These are phyloP conservation scores for Nycticryphes semicollaris DNA, from an alignment of 2,113 vertebrate genomes.

Conservation along the genomic window DNA sequence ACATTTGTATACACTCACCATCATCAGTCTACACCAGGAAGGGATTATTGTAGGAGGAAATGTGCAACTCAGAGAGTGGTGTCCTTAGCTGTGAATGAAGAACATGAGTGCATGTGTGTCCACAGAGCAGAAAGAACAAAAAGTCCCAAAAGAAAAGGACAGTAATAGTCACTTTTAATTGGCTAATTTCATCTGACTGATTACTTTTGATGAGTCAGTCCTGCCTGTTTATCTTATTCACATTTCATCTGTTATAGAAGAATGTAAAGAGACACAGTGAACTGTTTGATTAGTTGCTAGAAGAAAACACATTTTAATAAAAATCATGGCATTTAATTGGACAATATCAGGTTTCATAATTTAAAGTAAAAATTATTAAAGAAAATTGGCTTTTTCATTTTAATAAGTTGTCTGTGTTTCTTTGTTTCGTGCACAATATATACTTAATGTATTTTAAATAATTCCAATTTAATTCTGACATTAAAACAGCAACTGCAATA, in stretches of 20 bases:
- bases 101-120: not conserved
- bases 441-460: not conserved
- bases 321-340: not conserved
- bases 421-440: not conserved
- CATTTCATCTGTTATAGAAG: not conserved
- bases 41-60: not conserved
- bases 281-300: not conserved
- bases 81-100: not conserved
- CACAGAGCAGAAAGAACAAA: not conserved
- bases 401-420: not conserved
- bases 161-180: not conserved
- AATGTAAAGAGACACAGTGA: not conserved
- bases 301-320: not conserved
- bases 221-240: not conserved
- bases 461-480: not conserved
- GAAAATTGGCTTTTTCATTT: not conserved
- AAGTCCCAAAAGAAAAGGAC: not conserved
- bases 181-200: not conserved
- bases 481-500: not conserved
- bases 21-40: not conserved
- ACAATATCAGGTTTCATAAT: not conserved
- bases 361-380: not conserved
- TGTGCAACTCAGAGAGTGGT: not conserved
- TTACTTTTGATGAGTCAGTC: not conserved
- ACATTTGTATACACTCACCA: fast-evolving